Base-by-base conservation (phyloP, 2,113 vertebrate genomes). In the Nothoprocta perdicaria region DNA sequence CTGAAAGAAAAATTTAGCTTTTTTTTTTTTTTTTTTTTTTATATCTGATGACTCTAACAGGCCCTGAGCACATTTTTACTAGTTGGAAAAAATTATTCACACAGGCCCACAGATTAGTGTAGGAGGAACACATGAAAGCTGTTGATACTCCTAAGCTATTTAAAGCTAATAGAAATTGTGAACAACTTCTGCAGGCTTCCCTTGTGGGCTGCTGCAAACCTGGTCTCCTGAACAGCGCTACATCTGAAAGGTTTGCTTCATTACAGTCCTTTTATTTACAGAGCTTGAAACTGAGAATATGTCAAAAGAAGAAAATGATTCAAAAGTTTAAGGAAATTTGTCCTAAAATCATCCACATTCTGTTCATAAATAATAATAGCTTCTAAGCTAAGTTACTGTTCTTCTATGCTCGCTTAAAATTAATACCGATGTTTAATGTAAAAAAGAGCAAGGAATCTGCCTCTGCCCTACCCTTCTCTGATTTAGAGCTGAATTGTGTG, bases 221-320 rank as follows among this genome's bases (percentile, higher is more conserved):
- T 23, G 35, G 22, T 35, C 61, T 85, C 10, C 24, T 76, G 35
- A 52, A 41, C 0, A 74, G 26, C 27, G 27, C 71, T 33, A n/a
- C 55, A n/a, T 14, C 61, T 80, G 10, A 79, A 62, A 83, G 0
- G 1, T 27, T 46, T 85, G 18, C 43, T n/a, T 76, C 0, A 0
- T 46, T 40, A 9, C 33, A n/a, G 65, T 38, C 6, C 38, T 57
- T 69, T 73, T 87, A 57, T 29, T 38, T 52, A 17, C 8, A 75
- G 23, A 41, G 75, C 48, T 87, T 78, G n/a, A 71, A 95, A 92
- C 9, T 50, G 35, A 84, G 15, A 79, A 9, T 35, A 10, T 75
- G 62, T 76, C 74, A 69, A 79, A 82, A 57, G 46, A 67, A 55
- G 12, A 63, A 82, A 79, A 60, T 10, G 0, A 55, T 58, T 71